phyloP scores from a whole-genome alignment of 2,797 vertebrate genomes.

The Trachops cirrhosus region DNA sequence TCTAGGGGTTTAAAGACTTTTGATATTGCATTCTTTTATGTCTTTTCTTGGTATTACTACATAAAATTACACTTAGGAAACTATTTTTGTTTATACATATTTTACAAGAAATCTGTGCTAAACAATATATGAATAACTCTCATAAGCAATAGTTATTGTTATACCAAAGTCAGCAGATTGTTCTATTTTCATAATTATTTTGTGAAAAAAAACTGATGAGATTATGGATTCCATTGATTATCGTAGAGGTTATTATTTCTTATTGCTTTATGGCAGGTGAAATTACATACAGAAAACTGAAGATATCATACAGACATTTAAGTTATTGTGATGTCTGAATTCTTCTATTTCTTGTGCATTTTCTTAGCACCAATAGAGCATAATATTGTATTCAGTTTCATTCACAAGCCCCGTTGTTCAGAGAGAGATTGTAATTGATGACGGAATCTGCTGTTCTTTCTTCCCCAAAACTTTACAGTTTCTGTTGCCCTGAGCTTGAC shows the following conservation, averaged over 20 bases:
- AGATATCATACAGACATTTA: background rate
- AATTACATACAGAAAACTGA: background rate
- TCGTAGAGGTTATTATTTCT: background rate
- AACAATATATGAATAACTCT: background rate
- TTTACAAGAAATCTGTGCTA: background rate
- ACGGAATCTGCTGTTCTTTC: background rate
- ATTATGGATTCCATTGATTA: background rate
- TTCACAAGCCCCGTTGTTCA: background rate
- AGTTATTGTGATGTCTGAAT: background rate
- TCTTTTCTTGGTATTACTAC: background rate
- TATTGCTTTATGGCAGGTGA: background rate
- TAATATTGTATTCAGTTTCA: background rate
- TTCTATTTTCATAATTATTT: constrained; percentile 15
- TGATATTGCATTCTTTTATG: background rate
- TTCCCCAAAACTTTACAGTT: background rate
- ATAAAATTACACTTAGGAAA: background rate
- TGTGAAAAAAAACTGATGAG: background rate
- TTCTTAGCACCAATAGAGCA: background rate
- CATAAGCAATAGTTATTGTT: background rate
- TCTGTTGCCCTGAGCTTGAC: background rate
- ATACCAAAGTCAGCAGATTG: background rate
- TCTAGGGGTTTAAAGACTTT: background rate
- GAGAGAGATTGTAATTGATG: background rate
- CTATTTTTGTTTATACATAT: background rate
- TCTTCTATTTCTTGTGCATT: background rate